Evolutionary conservation across 1,140 invertebrate genomes (phyloP).

Genomic region (Ceratosolen solmsi): DNA sequence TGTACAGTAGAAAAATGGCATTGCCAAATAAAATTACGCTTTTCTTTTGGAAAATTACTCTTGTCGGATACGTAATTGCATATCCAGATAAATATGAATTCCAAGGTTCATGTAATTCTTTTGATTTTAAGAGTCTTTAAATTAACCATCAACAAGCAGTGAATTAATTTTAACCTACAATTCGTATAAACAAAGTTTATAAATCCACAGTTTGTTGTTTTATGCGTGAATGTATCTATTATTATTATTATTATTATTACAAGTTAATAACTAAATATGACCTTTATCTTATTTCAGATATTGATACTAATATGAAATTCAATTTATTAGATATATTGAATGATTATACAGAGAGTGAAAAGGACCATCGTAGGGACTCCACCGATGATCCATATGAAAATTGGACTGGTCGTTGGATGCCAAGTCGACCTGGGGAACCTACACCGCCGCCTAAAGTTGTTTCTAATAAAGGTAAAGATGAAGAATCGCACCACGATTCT

Average conservation of each 20-base stretch:
- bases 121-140: not conserved
- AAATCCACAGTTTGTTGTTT: not conserved
- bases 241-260: not conserved
- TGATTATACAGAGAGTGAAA: slow-evolving; percentile 23
- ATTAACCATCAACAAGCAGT: not conserved
- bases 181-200: not conserved
- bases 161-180: slow-evolving; percentile 18
- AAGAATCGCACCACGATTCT: slow-evolving; percentile 5
- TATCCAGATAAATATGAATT: slow-evolving; percentile 48
- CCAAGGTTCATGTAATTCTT: slow-evolving; percentile 39
- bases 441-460: slow-evolving; percentile 63
- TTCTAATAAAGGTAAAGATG: slow-evolving; percentile 9
- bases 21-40: slow-evolving; percentile 17
- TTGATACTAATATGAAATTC: slow-evolving; percentile 43
- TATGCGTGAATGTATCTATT: not conserved
- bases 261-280: not conserved
- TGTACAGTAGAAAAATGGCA: slow-evolving; percentile 41
- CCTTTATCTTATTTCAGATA: slow-evolving; percentile 47
- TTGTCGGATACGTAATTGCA: slow-evolving; percentile 26
- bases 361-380: slow-evolving; percentile 54
- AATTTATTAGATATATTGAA: slow-evolving; percentile 49
- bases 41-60: slow-evolving; percentile 24
- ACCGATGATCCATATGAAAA: slow-evolving; percentile 56
- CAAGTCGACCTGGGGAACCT: slow-evolving; percentile 60
- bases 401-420: slow-evolving; percentile 69